Evolutionary conservation across 2,888 invertebrate species (phyloP).

Genomic region (Salpingus planirostris): DNA sequence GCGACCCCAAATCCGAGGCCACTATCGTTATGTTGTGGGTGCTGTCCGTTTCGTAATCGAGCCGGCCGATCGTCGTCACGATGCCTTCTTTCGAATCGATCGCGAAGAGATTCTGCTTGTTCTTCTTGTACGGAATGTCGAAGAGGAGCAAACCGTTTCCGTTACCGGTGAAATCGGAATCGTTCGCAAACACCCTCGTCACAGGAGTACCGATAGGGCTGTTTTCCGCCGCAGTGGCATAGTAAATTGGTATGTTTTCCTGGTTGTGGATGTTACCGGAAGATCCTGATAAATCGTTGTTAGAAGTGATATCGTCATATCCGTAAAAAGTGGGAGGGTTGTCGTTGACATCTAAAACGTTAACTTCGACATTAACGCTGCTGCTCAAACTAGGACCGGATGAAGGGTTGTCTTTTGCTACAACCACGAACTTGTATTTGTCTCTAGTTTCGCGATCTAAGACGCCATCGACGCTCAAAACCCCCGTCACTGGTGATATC

Average conservation of each 20-base stretch:
- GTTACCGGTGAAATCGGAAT: slow-evolving; percentile 75
- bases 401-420: slow-evolving; percentile 64
- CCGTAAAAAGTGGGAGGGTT: slow-evolving; percentile 73
- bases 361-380: slow-evolving; percentile 70
- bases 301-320: slow-evolving; percentile 53
- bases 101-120: slow-evolving; percentile 57
- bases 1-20: slow-evolving; percentile 78
- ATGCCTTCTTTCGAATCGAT: slow-evolving; percentile 82
- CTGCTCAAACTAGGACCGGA: slow-evolving; percentile 52
- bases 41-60: slow-evolving; percentile 61
- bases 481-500: slow-evolving; percentile 59
- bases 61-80: slow-evolving; percentile 62
- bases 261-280: slow-evolving; percentile 47
- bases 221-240: slow-evolving; percentile 66
- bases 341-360: slow-evolving; percentile 75
- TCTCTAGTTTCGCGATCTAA: slow-evolving; percentile 68
- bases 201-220: slow-evolving; percentile 66
- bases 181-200: slow-evolving; percentile 70
- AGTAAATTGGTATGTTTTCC: slow-evolving; percentile 67
- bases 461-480: slow-evolving; percentile 62
- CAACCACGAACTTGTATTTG: slow-evolving; percentile 60
- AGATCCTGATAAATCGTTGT: too few relatives aligned
- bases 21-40: slow-evolving; percentile 69
- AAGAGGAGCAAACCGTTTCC: slow-evolving; percentile 81
- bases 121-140: slow-evolving; percentile 59